Evolutionary conservation across 2,888 invertebrate genomes (phyloP), one percentile per base, ranked within the genome.

Genomic region (Eristalis pertinax): DNA sequence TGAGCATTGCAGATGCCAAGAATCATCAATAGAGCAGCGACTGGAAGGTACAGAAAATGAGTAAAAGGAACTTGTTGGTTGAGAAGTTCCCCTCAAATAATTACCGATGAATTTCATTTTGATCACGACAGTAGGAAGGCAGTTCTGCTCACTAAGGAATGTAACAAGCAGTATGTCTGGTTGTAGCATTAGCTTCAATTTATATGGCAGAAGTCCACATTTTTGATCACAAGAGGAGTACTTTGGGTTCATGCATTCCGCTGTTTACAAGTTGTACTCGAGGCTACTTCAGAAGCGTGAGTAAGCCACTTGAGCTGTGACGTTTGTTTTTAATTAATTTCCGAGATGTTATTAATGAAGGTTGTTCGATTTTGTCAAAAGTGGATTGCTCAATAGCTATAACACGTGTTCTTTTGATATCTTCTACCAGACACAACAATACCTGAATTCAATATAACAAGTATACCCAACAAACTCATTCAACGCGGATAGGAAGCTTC

Each of bases 1-100:
- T 41, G 7, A 69, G 74, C 74, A 13, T 15, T n/a, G 15, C 35
- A 22, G 3, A 74, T 19, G 24, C 74, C 56, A 35, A 74, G 8
- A 4, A 35, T 38, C 35, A 56, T 63, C 8, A 74, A 1, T 15
- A 74, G 26, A 24, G 65, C 4, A 56, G 26, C 64, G 35, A 64
- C 74, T 74, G 19, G 0, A 65, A 35, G 15, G 26, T 13, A 60
- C 11, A 26, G 15, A 24, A 26, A 26, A 60, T 60, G 4, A 26
- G 11, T 24, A 15, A 24, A 13, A 15, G n/a, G 2, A 60, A 15
- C 24, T 19, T 8, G 26, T 26, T 26, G 26, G 26, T 4, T 26
- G 26, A 5, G 32, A 5, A 32, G 7, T 1, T 4, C 5, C 3
- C 2, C 22, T 58, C 2, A 13, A 10, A 15, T 15, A 13, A 0